Conservation (phyloP, 2,797 vertebrate species). For the Mycteria americana region DNA sequence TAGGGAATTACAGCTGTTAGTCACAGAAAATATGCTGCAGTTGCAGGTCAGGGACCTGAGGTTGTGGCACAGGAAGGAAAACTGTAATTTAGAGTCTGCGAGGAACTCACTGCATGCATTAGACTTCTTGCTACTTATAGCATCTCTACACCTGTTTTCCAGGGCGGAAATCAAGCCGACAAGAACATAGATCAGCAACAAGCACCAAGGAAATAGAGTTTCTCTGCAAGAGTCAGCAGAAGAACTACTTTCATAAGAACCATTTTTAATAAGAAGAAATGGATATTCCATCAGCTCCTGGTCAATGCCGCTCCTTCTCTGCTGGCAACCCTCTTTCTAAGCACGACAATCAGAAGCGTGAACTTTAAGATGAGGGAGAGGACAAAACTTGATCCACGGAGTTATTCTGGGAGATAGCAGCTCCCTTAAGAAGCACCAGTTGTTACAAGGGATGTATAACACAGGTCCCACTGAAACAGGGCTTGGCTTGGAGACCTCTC, state of each 20-base stretch:
- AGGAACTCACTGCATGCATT: slow-evolving; percentile 50
- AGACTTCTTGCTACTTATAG: slow-evolving; percentile 41
- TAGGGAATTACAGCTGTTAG: slow-evolving; percentile 85
- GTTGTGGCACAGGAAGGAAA: slow-evolving; percentile 83
- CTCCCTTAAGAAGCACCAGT: neutral
- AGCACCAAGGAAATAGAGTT: neutral
- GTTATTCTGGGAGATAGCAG: neutral
- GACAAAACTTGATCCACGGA: neutral
- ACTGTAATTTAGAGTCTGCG: slow-evolving; percentile 78
- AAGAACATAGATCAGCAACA: neutral
- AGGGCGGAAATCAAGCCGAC: slow-evolving; percentile 17
- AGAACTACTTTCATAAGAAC: neutral
- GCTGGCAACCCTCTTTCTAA: neutral
- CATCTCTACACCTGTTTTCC: slow-evolving; percentile 62
- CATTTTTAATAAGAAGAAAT: neutral
- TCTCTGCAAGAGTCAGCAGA: neutral
- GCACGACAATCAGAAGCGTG: neutral
- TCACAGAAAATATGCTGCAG: slow-evolving; percentile 80
- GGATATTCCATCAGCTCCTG: neutral
- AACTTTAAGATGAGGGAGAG: neutral
- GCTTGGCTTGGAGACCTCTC: neutral
- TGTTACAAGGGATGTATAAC: neutral
- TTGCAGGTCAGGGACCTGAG: slow-evolving; percentile 79
- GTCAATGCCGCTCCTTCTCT: neutral
- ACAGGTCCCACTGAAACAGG: neutral